Evolutionary conservation across 2,797 vertebrate species (phyloP), one percentile per base, ranked within the genome.

Genomic region (Octomys mimax): DNA sequence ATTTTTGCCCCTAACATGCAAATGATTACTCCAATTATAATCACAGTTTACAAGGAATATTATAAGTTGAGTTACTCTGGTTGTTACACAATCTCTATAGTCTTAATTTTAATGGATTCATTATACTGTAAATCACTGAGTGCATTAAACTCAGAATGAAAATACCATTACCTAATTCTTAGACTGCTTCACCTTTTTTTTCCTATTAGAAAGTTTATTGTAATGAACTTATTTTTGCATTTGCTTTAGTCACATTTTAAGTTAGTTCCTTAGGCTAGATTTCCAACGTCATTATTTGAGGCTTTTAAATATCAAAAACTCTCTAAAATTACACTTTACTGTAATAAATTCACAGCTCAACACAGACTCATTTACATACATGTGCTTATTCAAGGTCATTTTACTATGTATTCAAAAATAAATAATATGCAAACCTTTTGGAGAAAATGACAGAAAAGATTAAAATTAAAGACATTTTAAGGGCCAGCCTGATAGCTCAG

Each of bases 281-380:
- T 91, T 46, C n/a, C 89, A 57, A 75, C n/a, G 39, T 85, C 75
- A 79, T 28, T 31, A 49, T 64, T 83, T 66, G 66, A 21, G 28
- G 0, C 5, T 82, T 81, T 54, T 73, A 0, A 92, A 84, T 73
- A 82, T 52, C 66, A 49, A 92, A 21, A 92, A 90, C 21, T 89
- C 18, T 80, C 61, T 81, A 28, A 88, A 96, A 95, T 94, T 86
- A 42, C 82, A 62, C 82, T 80, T 96, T 21, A 88, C 57, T 75
- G 11, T 73, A 92, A 89, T 57, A 95, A 95, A 83, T 62, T 81
- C 33, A 89, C 66, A 89, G 28, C 2, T 87, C 11, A 87, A 49
- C 68, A 71, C 33, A 80, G 19, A 89, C 12, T 83, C 62, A 87
- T 71, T 42, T 42, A 66, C 28, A 70, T 9, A 71, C 5, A 62